phyloP scores from a whole-genome alignment of 1,140 invertebrate genomes.

The Drosophila tani region DNA sequence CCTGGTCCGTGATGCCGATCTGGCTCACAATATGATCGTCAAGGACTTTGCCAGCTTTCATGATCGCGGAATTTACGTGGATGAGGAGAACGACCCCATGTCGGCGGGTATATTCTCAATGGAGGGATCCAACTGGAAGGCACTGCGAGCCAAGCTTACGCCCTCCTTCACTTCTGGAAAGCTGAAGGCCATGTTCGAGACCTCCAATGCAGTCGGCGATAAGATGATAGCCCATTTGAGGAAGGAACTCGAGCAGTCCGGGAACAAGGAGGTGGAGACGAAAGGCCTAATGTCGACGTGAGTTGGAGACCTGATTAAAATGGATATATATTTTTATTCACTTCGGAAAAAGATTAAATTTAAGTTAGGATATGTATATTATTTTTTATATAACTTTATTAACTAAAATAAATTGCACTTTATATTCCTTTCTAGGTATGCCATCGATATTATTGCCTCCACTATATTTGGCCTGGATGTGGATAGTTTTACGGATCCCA shows the following conservation, averaged over 20 bases:
- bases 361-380: too few species aligned
- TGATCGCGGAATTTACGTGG: conserved; percentile 84
- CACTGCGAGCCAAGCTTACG: conserved; percentile 85
- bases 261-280: conserved; percentile 52
- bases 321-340: too few species aligned
- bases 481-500: conserved; percentile 78
- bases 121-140: conserved; percentile 85
- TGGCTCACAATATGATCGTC: conserved; percentile 84
- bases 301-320: conserved; percentile 1
- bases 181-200: conserved; percentile 86
- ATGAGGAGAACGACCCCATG: conserved; percentile 79
- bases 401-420: background rate
- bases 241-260: conserved; percentile 27
- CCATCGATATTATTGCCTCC: conserved; percentile 85
- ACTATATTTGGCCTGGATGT: conserved; percentile 85
- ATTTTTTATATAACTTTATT: too few species aligned
- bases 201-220: conserved; percentile 84
- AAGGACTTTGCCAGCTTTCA: conserved; percentile 85
- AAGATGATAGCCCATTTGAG: conserved; percentile 67
- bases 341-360: too few species aligned
- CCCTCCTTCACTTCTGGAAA: conserved; percentile 87
- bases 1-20: conserved; percentile 85
- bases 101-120: conserved; percentile 84
- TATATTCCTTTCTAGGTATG: conserved; percentile 41
- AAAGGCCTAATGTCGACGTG: conserved; percentile 60